Evolutionary conservation across 92 coral and sea anemone species (phyloP), one percentile per base, ranked within the genome.

Genomic region (Palythoa caribaeorum): DNA sequence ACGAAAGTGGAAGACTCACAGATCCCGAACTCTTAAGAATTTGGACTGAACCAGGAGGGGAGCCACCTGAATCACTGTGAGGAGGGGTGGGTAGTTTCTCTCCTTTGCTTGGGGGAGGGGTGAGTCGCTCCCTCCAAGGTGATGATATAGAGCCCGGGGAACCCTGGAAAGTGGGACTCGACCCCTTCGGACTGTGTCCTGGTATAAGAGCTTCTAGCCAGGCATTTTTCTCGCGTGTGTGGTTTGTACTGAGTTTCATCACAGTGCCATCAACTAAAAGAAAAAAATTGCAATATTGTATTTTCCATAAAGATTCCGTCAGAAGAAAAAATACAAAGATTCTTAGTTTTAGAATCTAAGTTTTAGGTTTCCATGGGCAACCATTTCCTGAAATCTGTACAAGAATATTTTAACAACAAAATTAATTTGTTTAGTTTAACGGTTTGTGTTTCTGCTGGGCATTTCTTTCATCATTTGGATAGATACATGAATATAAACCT

Each of bases 221-320:
- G 19, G 98, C 95, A 28, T 88, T 60, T 80, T 97, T 97, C 89
- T 97, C 99, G 20, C 93, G 93, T 38, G 95, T 92, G 77, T 94
- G 98, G 81, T 97, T 97, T 20, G 99, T 96, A 17, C 98, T 95
- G 47, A 97, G 77, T 83, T 92, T 94, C 98, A 95, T 94, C 72
- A 88, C 92, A 38, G 94, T 94, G 38, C 94, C 96, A 87, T 87
- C 89, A 20, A 88, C 99, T 97, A 87, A 14, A 76, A 76, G 28
- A 12, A 60, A 55, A 55, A 72, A 21, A 52, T 48, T 5, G 38
- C 40, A 37, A 3, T 60, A 15, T 15, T 15, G 63, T 9, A 20
- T 35, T 55, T 40, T 44, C 50, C 50, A 44, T 44, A 44, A 4
- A 4, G 5, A 44, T 44, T 44, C 50, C 50, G 7, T 44, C 50